Evolutionary conservation across 23 tunicate genomes (phyloP).

Genomic region (Ascidia mentula): DNA sequence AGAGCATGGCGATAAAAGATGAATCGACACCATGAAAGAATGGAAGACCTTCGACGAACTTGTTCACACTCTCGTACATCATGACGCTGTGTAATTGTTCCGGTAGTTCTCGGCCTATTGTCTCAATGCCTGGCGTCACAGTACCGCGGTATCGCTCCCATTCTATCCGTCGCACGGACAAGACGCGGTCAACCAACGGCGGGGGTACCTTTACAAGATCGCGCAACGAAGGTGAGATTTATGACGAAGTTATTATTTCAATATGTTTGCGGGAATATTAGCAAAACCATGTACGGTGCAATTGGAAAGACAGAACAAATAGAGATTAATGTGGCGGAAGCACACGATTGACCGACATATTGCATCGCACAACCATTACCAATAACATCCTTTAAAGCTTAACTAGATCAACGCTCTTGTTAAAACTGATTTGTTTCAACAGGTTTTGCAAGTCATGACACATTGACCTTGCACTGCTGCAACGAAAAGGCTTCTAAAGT

Average conservation of each 20-base stretch:
- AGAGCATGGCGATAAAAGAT: slow-evolving; percentile 66
- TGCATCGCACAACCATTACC: no score
- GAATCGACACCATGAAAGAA: slow-evolving; percentile 62
- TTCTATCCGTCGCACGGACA: slow-evolving; percentile 65
- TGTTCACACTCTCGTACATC: slow-evolving; percentile 74
- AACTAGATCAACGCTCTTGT: no score
- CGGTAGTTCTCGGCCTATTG: slow-evolving; percentile 69
- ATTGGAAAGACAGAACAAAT: no score
- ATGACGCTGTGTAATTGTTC: slow-evolving; percentile 54
- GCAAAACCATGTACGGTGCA: no score
- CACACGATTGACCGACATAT: no score
- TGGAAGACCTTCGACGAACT: slow-evolving; percentile 62
- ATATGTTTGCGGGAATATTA: no score
- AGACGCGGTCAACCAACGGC: slow-evolving; percentile 50
- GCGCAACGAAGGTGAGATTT: background rate
- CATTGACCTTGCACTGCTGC: no score
- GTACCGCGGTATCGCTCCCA: slow-evolving; percentile 76
- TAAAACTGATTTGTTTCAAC: no score
- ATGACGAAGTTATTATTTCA: background rate
- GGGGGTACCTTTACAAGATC: slow-evolving; percentile 44
- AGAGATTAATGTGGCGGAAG: no score
- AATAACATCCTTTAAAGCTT: no score
- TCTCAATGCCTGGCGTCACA: slow-evolving; percentile 70
- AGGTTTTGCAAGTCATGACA: no score
- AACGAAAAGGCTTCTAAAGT: no score